Conservation (phyloP, 2,888 invertebrate species). For the Ferdinandea cuprea region DNA sequence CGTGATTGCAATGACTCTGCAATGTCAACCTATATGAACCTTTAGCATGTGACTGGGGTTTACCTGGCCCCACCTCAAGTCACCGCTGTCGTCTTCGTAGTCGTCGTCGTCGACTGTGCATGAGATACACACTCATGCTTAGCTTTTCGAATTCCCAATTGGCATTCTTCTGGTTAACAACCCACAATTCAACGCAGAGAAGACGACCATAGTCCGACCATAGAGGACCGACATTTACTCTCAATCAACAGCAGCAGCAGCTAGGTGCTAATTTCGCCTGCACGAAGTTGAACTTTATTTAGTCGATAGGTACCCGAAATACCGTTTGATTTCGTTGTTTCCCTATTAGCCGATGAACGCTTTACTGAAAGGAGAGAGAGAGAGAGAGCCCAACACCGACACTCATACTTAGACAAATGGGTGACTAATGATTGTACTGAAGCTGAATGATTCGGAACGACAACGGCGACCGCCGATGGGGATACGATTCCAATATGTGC, state of each 20-base stretch:
- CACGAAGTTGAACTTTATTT: conserved; percentile 73
- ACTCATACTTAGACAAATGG: background rate
- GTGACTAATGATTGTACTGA: conserved; percentile 51
- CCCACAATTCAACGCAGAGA: conserved; percentile 28
- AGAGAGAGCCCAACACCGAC: background rate
- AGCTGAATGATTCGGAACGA: conserved; percentile 25
- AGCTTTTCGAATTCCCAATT: conserved; percentile 13
- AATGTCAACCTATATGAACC: conserved; percentile 59
- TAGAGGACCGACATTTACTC: conserved; percentile 18
- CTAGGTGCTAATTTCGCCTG: conserved; percentile 65
- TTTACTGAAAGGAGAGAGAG: conserved; percentile 4
- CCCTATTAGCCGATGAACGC: conserved; percentile 53
- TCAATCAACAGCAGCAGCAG: background rate
- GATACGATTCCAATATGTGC: background rate
- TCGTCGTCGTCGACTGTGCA: background rate
- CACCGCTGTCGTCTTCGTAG: background rate
- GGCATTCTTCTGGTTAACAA: conserved; percentile 26
- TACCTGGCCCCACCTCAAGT: background rate
- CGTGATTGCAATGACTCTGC: conserved; percentile 61
- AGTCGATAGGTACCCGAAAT: conserved; percentile 45
- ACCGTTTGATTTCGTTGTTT: conserved; percentile 63
- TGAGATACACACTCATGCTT: background rate
- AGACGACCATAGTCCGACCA: conserved; percentile 7
- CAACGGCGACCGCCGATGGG: no score
- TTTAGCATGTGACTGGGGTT: conserved; percentile 42